A percentile compares a stretch with the other conserved stretches of the same genome.
Evolutionary conservation across 2,113 vertebrate species (phyloP).

Genomic region (Actenoides hombroni): DNA sequence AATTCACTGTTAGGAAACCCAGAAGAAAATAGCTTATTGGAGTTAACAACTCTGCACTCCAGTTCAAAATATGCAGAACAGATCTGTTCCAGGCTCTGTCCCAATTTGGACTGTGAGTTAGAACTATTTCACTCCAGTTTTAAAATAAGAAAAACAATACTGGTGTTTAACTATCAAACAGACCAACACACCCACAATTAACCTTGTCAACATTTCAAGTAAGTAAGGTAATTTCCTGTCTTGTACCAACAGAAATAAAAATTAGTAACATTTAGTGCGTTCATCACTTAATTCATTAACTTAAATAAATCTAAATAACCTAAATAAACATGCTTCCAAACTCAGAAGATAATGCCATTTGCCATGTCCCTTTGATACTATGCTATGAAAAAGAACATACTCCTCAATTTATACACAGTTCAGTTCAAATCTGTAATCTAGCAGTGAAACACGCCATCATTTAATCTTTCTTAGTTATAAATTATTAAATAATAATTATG

Average conservation of each 20-base stretch:
- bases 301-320: neutral
- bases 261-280: neutral
- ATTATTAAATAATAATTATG: slow-evolving; percentile 34
- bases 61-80: neutral
- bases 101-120: neutral
- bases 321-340: neutral
- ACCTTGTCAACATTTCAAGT: neutral
- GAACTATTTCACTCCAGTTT: neutral
- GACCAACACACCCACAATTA: neutral
- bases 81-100: neutral
- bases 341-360: neutral
- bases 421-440: neutral
- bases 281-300: neutral
- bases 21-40: neutral
- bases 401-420: neutral
- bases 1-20: neutral
- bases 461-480: neutral
- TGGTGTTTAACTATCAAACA: neutral
- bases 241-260: neutral
- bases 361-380: neutral
- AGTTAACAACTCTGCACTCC: neutral
- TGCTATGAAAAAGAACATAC: neutral
- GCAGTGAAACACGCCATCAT: neutral
- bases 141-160: neutral
- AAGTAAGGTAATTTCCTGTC: neutral